Percentiles rank a stretch among this genome's conserved stretches.
phyloP scores from a whole-genome alignment of 1,140 invertebrate species.

The Delia radicum region DNA sequence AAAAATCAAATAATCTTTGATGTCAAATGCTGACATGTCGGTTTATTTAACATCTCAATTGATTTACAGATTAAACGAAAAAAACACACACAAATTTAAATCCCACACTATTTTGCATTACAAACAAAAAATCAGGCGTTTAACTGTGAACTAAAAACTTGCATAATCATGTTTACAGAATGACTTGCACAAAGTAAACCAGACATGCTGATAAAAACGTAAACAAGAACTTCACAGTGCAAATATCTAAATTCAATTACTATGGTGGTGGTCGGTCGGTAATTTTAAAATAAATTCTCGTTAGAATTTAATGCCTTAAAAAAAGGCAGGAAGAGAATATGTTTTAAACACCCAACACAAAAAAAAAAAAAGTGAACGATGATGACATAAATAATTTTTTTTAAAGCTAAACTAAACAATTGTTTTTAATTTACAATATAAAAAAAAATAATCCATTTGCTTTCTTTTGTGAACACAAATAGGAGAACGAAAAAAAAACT shows the following conservation, averaged over 20 bases:
- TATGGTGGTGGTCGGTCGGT: neutral
- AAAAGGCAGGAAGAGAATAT: neutral
- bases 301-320: neutral
- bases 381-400: no score
- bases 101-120: neutral
- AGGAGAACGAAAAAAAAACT: neutral
- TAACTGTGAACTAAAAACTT: conserved; percentile 1
- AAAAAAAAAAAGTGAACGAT: no score
- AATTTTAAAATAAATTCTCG: neutral
- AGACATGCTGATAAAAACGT: neutral
- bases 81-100: neutral
- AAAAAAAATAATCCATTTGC: no score
- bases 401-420: no score
- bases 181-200: conserved; percentile 9
- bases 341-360: no score
- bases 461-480: neutral
- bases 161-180: conserved; percentile 15
- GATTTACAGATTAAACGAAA: neutral
- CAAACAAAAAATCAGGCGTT: neutral
- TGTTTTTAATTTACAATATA: neutral
- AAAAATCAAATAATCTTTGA: conserved; percentile 22
- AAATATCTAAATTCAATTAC: conserved; percentile 22
- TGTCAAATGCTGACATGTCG: conserved; percentile 17
- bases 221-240: neutral
- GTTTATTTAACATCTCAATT: conserved; percentile 22